Evolutionary conservation across 2,797 vertebrate genomes (phyloP), one percentile per base, ranked within the genome.

Genomic region (Picus viridis): DNA sequence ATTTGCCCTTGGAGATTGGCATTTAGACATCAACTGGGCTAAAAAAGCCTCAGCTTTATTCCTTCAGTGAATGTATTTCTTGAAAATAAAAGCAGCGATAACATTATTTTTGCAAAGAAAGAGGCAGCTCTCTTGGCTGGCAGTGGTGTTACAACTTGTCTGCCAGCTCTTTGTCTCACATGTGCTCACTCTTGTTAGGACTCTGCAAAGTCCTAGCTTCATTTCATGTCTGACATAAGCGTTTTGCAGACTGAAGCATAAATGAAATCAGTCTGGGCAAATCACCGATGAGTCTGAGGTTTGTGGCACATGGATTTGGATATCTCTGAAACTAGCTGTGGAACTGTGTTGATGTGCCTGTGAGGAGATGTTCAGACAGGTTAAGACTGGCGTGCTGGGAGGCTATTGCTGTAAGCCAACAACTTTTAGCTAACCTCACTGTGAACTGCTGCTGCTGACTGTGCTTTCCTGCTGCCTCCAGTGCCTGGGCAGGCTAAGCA

Each of bases 261-360:
- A 90, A 62, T 64, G n/a, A 47, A 56, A 24, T 91, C 45, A 19
- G 39, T 64, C 39, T 67, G 76, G 73, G 69, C 86, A 83, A 49
- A 20, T 84, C 30, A 14, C 27, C 6, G 58, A 9, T 72, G 32
- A 58, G 29, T 79, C 6, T 41, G 75, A 85, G 53, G 63, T 23
- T 0, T 16, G 49, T 70, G 75, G 77, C 62, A 15, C 12, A 7
- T 0, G 0, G 4, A 2, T 15, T 70, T 75, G 39, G 61, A 2
- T 65, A 10, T 17, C 75, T 87, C 45, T 49, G 45, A 41, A 39
- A 39, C 1, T 7, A 49, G 24, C 32, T 36, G 0, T 2, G 12
- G 8, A 56, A 30, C 9, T 1, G 0, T 51, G 61, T 74, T 82
- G 43, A 12, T 0, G 4, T 80, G 47, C 18, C 0, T 32, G 36